These are phyloP conservation scores for Chiridota heheva DNA, from an alignment of 35 echinoderm and acorn worm species.

Conservation along the genomic window DNA sequence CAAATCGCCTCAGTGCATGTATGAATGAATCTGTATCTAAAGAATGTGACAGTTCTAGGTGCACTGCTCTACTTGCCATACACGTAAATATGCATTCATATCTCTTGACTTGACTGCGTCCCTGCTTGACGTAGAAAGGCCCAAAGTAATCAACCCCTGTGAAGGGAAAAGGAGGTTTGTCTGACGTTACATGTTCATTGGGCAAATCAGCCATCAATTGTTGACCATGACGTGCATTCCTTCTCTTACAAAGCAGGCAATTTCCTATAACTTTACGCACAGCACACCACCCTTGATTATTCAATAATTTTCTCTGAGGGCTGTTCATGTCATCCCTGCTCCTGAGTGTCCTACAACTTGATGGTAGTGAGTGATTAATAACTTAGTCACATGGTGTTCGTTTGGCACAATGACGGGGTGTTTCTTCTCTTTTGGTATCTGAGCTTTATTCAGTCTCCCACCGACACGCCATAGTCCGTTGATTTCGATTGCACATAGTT, in stretches of 20 bases:
- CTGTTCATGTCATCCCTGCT: neutral
- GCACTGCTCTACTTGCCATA: constrained; percentile 37
- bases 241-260: constrained; percentile 51
- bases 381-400: neutral
- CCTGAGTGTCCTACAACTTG: neutral
- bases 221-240: constrained; percentile 12
- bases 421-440: neutral
- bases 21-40: constrained; percentile 67
- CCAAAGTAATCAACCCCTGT: constrained; percentile 54
- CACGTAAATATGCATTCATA: constrained; percentile 74
- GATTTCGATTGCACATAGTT: neutral
- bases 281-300: no score
- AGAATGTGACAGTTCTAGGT: constrained; percentile 36
- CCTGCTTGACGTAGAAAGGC: constrained; percentile 44
- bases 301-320: neutral
- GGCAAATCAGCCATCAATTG: constrained; percentile 58
- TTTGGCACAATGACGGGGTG: neutral
- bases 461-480: neutral
- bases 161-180: constrained; percentile 37
- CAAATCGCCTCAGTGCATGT: constrained; percentile 54
- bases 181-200: constrained; percentile 12
- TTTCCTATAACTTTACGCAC: constrained; percentile 68
- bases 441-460: neutral
- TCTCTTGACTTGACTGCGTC: constrained; percentile 29
- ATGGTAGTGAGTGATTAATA: constrained; percentile 5